Conservation (phyloP, 2,113 vertebrate genomes). For the Emydocephalus ijimae region DNA sequence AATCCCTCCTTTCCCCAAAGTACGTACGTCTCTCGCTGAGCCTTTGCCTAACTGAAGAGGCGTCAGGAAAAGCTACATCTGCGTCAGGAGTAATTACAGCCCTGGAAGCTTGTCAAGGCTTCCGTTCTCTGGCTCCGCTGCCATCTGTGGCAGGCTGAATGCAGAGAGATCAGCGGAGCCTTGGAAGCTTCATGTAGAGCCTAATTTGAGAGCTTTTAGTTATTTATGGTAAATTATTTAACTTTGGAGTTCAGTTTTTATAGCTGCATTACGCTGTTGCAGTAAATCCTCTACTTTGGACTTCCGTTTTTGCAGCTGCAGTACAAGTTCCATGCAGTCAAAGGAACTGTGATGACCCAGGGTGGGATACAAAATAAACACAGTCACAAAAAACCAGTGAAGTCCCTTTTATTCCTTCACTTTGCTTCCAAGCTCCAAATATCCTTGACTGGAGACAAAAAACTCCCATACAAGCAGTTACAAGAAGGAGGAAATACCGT, state of each 20-base stretch:
- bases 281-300: slow-evolving; percentile 62
- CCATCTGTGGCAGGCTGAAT: slow-evolving; percentile 80
- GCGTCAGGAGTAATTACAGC: slow-evolving; percentile 75
- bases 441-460: too few species aligned
- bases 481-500: too few species aligned
- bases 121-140: slow-evolving; percentile 75
- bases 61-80: slow-evolving; percentile 77
- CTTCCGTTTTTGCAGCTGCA: slow-evolving; percentile 56
- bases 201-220: slow-evolving; percentile 70
- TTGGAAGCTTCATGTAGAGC: slow-evolving; percentile 73
- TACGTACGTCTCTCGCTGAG: slow-evolving; percentile 51
- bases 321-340: slow-evolving; percentile 3
- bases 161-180: slow-evolving; percentile 77
- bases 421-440: too few species aligned
- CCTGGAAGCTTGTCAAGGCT: slow-evolving; percentile 75
- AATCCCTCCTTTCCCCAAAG: slow-evolving; percentile 76
- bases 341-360: not conserved
- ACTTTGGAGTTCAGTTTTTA: slow-evolving; percentile 76
- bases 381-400: too few species aligned
- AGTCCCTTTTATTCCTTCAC: too few species aligned
- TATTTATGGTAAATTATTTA: slow-evolving; percentile 82
- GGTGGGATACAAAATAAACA: too few species aligned
- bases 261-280: slow-evolving; percentile 67
- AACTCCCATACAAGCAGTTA: too few species aligned
- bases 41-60: slow-evolving; percentile 76